A percentile compares a stretch with the other conserved stretches of the same genome.
These are phyloP conservation scores for Anniella stebbinsi DNA, from an alignment of 2,797 vertebrate genomes.

Conservation along the genomic window DNA sequence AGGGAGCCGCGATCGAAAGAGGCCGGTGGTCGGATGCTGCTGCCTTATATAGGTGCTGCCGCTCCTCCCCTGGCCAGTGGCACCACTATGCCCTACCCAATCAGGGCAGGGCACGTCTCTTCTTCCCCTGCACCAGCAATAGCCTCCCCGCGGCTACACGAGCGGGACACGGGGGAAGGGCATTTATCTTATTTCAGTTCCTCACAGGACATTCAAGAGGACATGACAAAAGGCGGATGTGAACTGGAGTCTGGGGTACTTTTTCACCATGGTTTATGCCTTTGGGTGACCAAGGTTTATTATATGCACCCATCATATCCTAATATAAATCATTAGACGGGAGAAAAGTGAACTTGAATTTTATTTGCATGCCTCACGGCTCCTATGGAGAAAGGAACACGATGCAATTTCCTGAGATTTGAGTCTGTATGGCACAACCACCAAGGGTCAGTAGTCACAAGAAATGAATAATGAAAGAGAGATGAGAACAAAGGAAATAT, in stretches of 20 bases:
- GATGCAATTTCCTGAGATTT: background rate
- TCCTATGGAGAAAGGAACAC: background rate
- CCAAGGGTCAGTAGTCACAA: background rate
- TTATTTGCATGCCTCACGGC: background rate
- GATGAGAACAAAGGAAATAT: background rate
- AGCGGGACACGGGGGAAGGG: too few relatives aligned
- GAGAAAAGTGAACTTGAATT: background rate
- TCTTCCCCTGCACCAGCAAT: too few relatives aligned
- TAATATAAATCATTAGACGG: background rate
- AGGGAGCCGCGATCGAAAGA: too few relatives aligned
- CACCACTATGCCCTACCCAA: too few relatives aligned
- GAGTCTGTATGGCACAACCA: background rate
- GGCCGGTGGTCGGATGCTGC: too few relatives aligned
- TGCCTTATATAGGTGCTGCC: too few relatives aligned
- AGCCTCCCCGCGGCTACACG: too few relatives aligned
- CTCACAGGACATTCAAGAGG: constrained; percentile 17
- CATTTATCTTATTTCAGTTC: too few relatives aligned
- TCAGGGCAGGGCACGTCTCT: too few relatives aligned
- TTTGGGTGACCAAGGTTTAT: constrained; percentile 1
- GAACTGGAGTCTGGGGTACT: constrained; percentile 12
- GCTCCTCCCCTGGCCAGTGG: too few relatives aligned
- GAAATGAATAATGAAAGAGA: background rate
- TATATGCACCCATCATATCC: background rate
- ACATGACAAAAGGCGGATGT: constrained; percentile 13
- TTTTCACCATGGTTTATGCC: constrained; percentile 5